A percentile compares a stretch with the other conserved stretches of the same genome.
Evolutionary conservation across 2,113 vertebrate genomes (phyloP).

Genomic region (Nesospiza acunhae): DNA sequence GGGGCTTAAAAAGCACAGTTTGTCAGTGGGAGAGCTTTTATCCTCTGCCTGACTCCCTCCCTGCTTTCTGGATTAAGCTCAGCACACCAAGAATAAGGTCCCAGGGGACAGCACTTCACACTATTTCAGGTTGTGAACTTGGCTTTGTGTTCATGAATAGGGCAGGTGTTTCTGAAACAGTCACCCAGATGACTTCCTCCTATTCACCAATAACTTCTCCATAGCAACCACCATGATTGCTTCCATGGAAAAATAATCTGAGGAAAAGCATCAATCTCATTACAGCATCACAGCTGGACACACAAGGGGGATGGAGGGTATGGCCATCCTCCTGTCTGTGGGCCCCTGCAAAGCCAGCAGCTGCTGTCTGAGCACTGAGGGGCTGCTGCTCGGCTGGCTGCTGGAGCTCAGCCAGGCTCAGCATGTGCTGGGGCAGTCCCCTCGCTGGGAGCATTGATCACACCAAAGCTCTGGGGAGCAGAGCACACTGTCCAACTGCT

Average conservation of each 20-base stretch:
- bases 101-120: neutral
- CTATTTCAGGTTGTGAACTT: constrained; percentile 28
- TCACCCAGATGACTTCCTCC: constrained; percentile 29
- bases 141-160: constrained; percentile 34
- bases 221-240: neutral
- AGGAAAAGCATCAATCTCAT: constrained; percentile 46
- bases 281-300: neutral
- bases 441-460: neutral
- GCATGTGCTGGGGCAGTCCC: neutral
- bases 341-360: neutral
- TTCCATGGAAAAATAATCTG: constrained; percentile 17
- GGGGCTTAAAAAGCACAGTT: neutral
- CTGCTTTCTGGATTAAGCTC: neutral
- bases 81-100: neutral
- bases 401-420: neutral
- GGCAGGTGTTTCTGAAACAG: constrained; percentile 24
- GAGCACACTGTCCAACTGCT: neutral
- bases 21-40: neutral
- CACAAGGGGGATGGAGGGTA: neutral
- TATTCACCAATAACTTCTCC: constrained; percentile 5
- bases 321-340: neutral
- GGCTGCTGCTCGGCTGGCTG: neutral
- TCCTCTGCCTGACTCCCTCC: neutral
- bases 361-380: neutral
- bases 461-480: neutral